Evolutionary conservation across 2,797 vertebrate species (phyloP), one percentile per base, ranked within the genome.

Genomic region (Sebastiscus albofasciatus): DNA sequence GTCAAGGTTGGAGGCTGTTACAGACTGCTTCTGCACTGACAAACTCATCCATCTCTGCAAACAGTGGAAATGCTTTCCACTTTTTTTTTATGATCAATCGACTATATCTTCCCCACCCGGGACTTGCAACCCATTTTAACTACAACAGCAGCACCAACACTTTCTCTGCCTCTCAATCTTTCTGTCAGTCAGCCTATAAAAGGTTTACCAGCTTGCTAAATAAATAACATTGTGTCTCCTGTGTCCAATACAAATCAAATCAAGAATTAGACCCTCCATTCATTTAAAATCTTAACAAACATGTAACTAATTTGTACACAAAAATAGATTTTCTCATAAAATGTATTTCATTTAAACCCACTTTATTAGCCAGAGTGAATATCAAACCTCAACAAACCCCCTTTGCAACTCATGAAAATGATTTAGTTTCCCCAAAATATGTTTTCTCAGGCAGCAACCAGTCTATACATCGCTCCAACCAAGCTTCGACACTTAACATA

Each of bases 11-110:
- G 36, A 62, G 68, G 31, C 46, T n/a, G 66, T 60, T 22, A 24
- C 24, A 54, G 8, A 61, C 9, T n/a, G 29, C 36, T n/a, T 60
- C n/a, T 60, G n/a, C 20, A 27, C 33, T 31, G 10, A 54, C 29
- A 62, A 74, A 62, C 27, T 42, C 36, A 22, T 9, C 22, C n/a
- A 18, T 64, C 9, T 11, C 13, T 29, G 2, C 13, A 31, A 52
- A 61, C 31, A 33, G 14, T 6, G n/a, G n/a, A 33, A 55, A n/a
- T 1, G 27, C 20, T 64, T 69, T 10, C 10, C 4, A 12, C 22
- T 29, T 52, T 1, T 62, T 62, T 33, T 83, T 72, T 54, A 7
- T 55, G 26, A 80, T 75, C 11, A 66, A 68, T 73, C 6, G 64
- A 3, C 72, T 26, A 22, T 62, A 22, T 62, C 31, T 12, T 33